These are phyloP conservation scores for Fulmarus glacialis DNA, from an alignment of 2,113 vertebrate genomes.

Conservation along the genomic window DNA sequence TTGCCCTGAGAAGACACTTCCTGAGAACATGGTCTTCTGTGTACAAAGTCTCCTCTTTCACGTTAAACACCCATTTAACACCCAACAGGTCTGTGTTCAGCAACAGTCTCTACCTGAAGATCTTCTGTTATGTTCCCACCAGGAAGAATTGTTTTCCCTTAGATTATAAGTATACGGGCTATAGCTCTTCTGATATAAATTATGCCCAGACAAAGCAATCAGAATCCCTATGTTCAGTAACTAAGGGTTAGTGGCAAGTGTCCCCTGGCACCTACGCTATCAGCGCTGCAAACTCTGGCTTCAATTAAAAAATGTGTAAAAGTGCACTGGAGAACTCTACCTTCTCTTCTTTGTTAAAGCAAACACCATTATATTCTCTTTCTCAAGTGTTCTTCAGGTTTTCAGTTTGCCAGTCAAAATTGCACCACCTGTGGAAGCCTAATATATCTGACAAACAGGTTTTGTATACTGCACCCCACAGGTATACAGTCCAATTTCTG, in stretches of 20 bases:
- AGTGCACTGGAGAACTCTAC: not conserved
- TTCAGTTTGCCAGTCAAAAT: not conserved
- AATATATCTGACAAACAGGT: not conserved
- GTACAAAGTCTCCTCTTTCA: not conserved
- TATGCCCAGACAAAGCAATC: not conserved
- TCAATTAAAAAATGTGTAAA: not conserved
- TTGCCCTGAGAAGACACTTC: not conserved
- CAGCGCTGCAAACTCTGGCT: not conserved
- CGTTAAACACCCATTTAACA: not conserved
- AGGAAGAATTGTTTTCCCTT: not conserved
- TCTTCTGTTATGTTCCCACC: not conserved
- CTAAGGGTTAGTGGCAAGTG: not conserved
- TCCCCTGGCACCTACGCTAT: not conserved
- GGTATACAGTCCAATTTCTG: not conserved
- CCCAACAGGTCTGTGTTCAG: not conserved
- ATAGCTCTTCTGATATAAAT: not conserved
- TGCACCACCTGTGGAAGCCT: not conserved
- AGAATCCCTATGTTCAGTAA: not conserved
- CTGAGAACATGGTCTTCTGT: not conserved
- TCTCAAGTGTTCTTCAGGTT: not conserved
- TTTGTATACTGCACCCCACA: not conserved
- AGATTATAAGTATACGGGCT: not conserved
- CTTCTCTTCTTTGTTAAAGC: not conserved
- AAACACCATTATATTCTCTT: not conserved
- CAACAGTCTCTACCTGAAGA: not conserved